Base-by-base conservation (phyloP, 2,888 invertebrate species). In the Hecatera dysodea region DNA sequence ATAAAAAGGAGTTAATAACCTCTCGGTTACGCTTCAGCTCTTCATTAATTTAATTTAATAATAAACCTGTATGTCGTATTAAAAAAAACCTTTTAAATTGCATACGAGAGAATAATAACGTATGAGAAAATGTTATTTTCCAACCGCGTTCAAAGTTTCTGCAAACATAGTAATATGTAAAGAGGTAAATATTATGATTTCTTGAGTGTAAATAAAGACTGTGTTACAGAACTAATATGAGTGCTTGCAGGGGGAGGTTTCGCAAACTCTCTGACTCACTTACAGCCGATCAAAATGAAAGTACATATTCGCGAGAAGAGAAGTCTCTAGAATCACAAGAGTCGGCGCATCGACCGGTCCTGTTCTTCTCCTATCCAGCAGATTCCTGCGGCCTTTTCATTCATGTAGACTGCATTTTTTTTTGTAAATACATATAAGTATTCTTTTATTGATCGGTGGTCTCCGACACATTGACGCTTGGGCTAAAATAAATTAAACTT, bases 191-290 rank as follows among this genome's bases (percentile, higher is more conserved):
- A 69, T 76, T 69, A 53, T 33, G 15, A 57, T 44, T 53, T 44
- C 42, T n/a, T 19, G 27, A 77, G 63, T 59, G 53, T 60, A 50
- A 70, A 56, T 75, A 70, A 44, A 64, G 48, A 8, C 29, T 46
- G 17, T 56, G 39, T 57, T 70, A 70, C 36, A 60, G 27, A 27
- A 59, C 22, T 60, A 76, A 77, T 75, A 70, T 75, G 57, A 15
- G 12, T 24, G 0, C 36, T 74, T 22, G 11, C 36, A 42, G 19
- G 42, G 48, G 12, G 48, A n/a, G 27, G 56, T 27, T 33, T 46
- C 24, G 46, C 57, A 50, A 60, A 60, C 59, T 15, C 46, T 46
- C 11, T 3, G 57, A 46, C 61, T 33, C 12, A 22, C 44, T 22
- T 52, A 56, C 0, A 46, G 3, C 42, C 19, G 29, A 56, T 74